Percentiles rank a stretch among this genome's conserved stretches.
Conservation (phyloP, 2,797 vertebrate species). For the Benthosema pterotum region DNA sequence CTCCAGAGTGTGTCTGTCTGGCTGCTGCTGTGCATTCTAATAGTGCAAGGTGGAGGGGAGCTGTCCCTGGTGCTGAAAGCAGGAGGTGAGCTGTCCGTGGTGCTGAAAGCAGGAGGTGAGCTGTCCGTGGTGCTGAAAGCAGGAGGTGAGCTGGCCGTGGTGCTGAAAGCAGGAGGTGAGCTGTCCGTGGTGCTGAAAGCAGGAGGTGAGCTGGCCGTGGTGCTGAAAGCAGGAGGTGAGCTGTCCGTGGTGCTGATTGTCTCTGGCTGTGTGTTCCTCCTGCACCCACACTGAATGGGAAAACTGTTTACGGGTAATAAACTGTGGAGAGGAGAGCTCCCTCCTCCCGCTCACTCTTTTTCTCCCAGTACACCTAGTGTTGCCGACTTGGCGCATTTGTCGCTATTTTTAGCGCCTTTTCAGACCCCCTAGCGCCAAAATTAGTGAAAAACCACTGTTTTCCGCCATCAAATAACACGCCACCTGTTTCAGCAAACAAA, state of each 20-base stretch:
- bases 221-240: neutral
- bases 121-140: slow-evolving; percentile 1
- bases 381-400: too few relatives aligned
- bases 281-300: neutral
- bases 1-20: neutral
- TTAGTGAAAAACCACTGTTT: too few relatives aligned
- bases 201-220: neutral
- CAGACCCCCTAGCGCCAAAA: too few relatives aligned
- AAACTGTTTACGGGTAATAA: neutral
- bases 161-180: neutral
- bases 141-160: too few relatives aligned
- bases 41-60: neutral
- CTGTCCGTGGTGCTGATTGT: neutral
- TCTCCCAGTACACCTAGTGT: too few relatives aligned
- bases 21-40: neutral
- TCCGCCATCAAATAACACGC: too few relatives aligned
- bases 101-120: too few relatives aligned
- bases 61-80: too few relatives aligned
- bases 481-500: too few relatives aligned
- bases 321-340: neutral
- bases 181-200: neutral
- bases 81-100: too few relatives aligned
- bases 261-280: neutral
- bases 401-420: too few relatives aligned
- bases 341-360: neutral